Percentiles rank a stretch among this genome's conserved stretches.
Evolutionary conservation across 2,113 vertebrate species (phyloP).

Genomic region (Cynoglossus semilaevis): DNA sequence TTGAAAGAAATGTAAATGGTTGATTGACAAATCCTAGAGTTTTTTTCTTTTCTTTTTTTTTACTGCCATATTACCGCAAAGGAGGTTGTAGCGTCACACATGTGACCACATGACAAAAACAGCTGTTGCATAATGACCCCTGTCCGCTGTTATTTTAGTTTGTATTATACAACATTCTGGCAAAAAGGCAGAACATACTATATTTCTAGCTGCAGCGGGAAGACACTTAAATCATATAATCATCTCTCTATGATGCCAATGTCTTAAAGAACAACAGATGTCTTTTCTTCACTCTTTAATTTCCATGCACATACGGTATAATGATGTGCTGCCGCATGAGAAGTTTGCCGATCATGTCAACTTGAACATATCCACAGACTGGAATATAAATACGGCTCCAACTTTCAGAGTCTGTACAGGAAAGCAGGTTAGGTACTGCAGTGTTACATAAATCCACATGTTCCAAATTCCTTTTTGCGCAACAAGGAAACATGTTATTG

Average conservation of each 20-base stretch:
- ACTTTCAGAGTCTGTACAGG: neutral
- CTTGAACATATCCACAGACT: constrained; percentile 20
- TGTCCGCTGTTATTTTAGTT: neutral
- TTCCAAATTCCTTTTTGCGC: constrained; percentile 11
- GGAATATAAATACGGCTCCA: constrained; percentile 24
- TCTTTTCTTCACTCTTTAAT: constrained; percentile 34
- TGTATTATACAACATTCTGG: neutral
- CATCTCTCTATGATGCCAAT: constrained; percentile 30
- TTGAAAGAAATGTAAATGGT: too few relatives aligned
- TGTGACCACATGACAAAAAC: neutral
- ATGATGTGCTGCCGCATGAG: constrained; percentile 27
- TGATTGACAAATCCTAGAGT: too few relatives aligned
- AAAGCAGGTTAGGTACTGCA: constrained; percentile 19
- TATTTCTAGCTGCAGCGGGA: neutral
- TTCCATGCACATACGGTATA: constrained; percentile 3
- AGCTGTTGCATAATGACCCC: neutral
- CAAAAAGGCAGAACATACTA: neutral
- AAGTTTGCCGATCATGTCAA: constrained; percentile 16
- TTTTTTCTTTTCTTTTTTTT: too few relatives aligned
- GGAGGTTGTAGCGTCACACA: neutral
- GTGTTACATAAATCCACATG: constrained; percentile 37
- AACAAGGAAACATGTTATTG: constrained; percentile 6
- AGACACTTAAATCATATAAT: constrained; percentile 22
- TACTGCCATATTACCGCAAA: too few relatives aligned
- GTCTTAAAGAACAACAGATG: constrained; percentile 13